Conservation (phyloP, 2,797 vertebrate species). For the Melanogrammus aeglefinus region DNA sequence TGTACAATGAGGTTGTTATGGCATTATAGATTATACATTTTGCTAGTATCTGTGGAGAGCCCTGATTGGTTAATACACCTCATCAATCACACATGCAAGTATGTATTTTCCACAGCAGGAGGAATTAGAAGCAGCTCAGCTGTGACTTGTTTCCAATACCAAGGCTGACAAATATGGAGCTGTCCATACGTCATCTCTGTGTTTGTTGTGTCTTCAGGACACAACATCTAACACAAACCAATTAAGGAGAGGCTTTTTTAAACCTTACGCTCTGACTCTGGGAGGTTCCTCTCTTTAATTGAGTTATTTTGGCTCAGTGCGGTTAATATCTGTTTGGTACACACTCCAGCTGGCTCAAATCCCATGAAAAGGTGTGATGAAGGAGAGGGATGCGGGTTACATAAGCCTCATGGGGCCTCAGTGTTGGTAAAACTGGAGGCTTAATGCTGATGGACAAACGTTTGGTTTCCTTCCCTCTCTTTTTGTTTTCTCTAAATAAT, state of each 20-base stretch:
- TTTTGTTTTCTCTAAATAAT: conserved; percentile 2
- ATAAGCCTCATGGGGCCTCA: conserved; percentile 37
- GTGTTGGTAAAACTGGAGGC: conserved; percentile 27
- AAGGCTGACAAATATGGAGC: conserved; percentile 5
- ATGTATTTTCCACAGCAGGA: neutral
- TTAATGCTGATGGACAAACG: conserved; percentile 31
- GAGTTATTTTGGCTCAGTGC: conserved; percentile 38
- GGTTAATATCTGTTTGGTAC: conserved; percentile 46
- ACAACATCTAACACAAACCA: conserved; percentile 18
- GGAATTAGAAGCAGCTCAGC: neutral
- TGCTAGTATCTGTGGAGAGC: neutral
- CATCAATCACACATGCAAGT: neutral
- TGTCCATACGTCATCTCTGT: neutral
- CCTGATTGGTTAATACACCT: neutral
- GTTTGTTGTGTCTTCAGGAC: neutral
- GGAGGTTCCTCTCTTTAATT: conserved; percentile 50
- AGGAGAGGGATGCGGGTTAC: conserved; percentile 40
- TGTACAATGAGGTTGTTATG: too few relatives aligned
- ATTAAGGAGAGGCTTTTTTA: conserved; percentile 32
- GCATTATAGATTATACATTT: too few relatives aligned
- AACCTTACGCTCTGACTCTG: conserved; percentile 39
- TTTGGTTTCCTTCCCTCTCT: neutral
- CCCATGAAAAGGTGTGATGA: conserved; percentile 31
- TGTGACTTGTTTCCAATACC: neutral
- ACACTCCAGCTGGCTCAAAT: conserved; percentile 34